Evolutionary conservation across 2,113 vertebrate species (phyloP).

Genomic region (Pteropus alecto): DNA sequence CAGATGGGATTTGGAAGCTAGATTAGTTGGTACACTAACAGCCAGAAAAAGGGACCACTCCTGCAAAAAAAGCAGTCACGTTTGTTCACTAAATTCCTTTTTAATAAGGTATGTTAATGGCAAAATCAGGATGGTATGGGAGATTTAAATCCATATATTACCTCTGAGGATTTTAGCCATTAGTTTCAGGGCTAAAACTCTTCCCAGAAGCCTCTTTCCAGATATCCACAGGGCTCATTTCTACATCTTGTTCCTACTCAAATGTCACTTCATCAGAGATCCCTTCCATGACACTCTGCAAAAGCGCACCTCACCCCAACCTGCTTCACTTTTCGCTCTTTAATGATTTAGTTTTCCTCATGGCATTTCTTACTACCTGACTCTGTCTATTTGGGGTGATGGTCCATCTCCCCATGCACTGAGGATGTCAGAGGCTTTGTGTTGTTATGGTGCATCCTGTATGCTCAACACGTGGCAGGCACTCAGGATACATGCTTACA

Average conservation of each 20-base stretch:
- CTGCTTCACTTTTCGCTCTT: background rate
- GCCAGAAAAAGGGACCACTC: background rate
- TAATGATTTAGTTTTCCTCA: background rate
- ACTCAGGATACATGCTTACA: background rate
- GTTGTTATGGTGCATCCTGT: background rate
- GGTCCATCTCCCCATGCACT: background rate
- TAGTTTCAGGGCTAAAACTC: background rate
- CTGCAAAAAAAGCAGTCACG: background rate
- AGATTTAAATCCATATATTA: background rate
- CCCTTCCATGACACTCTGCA: background rate
- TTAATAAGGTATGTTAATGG: slow-evolving; percentile 41
- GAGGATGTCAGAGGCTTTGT: background rate
- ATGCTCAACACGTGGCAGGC: background rate
- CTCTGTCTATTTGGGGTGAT: background rate
- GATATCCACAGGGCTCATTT: background rate
- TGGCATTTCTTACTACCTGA: background rate
- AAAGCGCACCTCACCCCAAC: background rate
- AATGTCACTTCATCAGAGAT: background rate
- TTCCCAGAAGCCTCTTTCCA: background rate
- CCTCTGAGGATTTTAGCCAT: background rate
- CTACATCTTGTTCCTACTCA: background rate
- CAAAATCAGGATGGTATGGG: background rate
- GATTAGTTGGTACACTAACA: background rate
- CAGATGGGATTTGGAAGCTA: background rate
- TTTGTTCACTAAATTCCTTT: background rate